Percentiles rank a stretch among this genome's conserved stretches.
These are phyloP conservation scores for Montipora efflorescens DNA, from an alignment of 64 coral and sea anemone species.

Conservation along the genomic window DNA sequence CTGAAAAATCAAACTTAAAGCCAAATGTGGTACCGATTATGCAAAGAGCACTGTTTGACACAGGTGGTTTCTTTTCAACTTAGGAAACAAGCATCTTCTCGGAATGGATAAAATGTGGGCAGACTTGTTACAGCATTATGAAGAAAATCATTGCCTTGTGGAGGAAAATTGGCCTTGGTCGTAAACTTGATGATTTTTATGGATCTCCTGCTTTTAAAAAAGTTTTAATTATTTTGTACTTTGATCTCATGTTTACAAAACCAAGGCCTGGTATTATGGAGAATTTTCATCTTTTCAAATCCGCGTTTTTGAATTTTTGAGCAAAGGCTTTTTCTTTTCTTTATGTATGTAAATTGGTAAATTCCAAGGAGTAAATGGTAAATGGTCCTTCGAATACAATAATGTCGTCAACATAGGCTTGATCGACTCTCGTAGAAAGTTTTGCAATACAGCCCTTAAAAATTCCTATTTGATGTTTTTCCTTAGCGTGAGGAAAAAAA, in stretches of 20 bases:
- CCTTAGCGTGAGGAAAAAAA: no score
- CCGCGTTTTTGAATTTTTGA: no score
- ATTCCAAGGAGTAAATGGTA: no score
- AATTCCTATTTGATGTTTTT: no score
- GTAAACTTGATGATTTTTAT: background rate
- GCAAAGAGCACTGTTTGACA: background rate
- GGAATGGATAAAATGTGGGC: conserved; percentile 34
- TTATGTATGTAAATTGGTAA: no score
- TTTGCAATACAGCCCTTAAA: no score
- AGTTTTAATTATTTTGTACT: background rate
- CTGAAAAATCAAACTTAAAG: no score
- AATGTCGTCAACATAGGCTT: no score
- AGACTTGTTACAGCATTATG: conserved; percentile 46
- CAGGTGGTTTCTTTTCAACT: background rate
- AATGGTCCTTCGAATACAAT: no score
- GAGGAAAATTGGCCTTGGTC: conserved; percentile 36
- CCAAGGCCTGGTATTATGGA: background rate
- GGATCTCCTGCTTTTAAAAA: background rate
- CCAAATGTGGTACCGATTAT: background rate
- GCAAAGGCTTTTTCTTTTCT: no score
- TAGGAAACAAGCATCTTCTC: conserved; percentile 69
- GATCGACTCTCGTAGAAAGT: no score
- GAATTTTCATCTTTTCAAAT: no score
- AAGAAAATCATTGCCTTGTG: conserved; percentile 51
- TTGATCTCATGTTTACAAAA: background rate